Base-by-base conservation (phyloP, 2,113 vertebrate genomes). In the Arvicanthis niloticus region DNA sequence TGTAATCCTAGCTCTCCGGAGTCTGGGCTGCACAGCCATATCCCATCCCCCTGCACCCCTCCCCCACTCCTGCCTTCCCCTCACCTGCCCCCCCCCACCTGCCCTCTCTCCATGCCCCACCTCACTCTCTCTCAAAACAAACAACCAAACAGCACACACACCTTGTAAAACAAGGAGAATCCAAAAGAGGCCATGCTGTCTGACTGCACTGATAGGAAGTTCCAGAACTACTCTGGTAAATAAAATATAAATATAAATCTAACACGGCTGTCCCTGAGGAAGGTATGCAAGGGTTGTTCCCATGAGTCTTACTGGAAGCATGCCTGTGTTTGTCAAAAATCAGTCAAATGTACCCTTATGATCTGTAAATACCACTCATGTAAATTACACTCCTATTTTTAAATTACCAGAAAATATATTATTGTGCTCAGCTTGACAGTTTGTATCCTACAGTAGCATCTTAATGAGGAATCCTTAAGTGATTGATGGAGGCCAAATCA, bases 361-460 rank as follows among this genome's bases (percentile, higher is more conserved):
- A 62, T 73, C 37, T 65, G 51, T 85, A 77, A 62, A 70, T 70
- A 58, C 67, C 58, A 40, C n/a, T 5, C 29, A 6, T 80, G 26
- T 75, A 82, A 88, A n/a, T 78, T 88, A 89, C 4, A 91, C 17
- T 11, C 8, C 42, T 58, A 4, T 40, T 62, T 92, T 67, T 21
- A 86, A 91, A 75, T 77, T 87, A 26, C n/a, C 34, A 91, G 8
- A 91, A 92, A 56, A 34, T 56, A 11, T n/a, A 93, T 89, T 75
- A 26, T 80, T 80, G 22, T 91, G 80, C 45, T 88, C 91, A 15
- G 78, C 45, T 80, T 81, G 82, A 86, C 45, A 60, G 80, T 81
- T 58, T 91, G 9, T 42, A 42, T n/a, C 45, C 58, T 60, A 88
- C 21, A 10, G 31, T 78, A 67, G n/a, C 53, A n/a, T 62, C 40